Conservation (phyloP, 2,888 invertebrate genomes). For the Anodontia alba region DNA sequence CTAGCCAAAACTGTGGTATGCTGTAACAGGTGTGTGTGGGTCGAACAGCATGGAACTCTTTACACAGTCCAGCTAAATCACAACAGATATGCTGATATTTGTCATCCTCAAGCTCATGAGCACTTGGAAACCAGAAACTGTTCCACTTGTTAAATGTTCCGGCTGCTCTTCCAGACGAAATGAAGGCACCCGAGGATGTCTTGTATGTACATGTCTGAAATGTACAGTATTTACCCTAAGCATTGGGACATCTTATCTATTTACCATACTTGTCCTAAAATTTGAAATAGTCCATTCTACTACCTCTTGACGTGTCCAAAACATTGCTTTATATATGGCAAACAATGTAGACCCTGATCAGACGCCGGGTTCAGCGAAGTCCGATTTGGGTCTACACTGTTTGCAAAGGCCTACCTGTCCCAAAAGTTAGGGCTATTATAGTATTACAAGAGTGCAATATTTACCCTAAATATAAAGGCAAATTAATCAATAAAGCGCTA, state of each 20-base stretch:
- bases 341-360: conserved; percentile 41
- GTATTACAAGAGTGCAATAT: too few relatives aligned
- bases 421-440: too few relatives aligned
- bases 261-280: too few relatives aligned
- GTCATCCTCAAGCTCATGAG: conserved; percentile 19
- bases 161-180: conserved; percentile 23
- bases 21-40: conserved; percentile 6
- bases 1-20: not conserved
- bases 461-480: too few relatives aligned
- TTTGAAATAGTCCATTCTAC: too few relatives aligned
- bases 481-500: too few relatives aligned
- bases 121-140: not conserved
- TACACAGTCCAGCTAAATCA: conserved; percentile 35
- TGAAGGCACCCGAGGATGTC: conserved; percentile 12
- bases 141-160: conserved; percentile 37
- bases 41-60: conserved; percentile 40
- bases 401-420: too few relatives aligned
- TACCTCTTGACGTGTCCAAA: too few relatives aligned
- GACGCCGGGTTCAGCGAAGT: too few relatives aligned
- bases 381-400: too few relatives aligned
- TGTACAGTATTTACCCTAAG: too few relatives aligned
- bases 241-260: too few relatives aligned
- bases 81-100: conserved; percentile 40
- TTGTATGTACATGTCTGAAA: conserved; percentile 46
- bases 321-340: conserved; percentile 13